A percentile compares a stretch with the other conserved stretches of the same genome.
These are phyloP conservation scores for Buphagus erythrorhynchus DNA, from an alignment of 2,797 vertebrate genomes.

Conservation along the genomic window DNA sequence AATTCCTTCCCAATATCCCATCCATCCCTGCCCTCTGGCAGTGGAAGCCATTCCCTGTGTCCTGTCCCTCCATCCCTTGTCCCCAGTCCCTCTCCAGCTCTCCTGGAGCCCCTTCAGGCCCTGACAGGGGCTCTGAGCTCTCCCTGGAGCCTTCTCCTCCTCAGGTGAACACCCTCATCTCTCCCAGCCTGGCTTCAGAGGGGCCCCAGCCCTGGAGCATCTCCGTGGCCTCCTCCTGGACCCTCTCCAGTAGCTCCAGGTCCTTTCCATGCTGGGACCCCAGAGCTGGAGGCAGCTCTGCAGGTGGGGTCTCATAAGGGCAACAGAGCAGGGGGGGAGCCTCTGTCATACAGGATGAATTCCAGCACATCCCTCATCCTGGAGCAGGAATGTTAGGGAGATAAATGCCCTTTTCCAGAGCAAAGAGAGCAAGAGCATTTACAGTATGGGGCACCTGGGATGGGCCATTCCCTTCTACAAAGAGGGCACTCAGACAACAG, in stretches of 20 bases:
- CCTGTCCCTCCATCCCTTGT: not conserved
- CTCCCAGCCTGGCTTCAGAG: not conserved
- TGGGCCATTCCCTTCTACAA: not conserved
- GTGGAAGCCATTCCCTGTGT: not conserved
- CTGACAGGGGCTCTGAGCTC: not conserved
- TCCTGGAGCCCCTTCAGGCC: not conserved
- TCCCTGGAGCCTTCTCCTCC: not conserved
- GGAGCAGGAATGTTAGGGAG: not conserved
- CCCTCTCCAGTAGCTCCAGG: accelerated
- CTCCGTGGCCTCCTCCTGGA: accelerated
- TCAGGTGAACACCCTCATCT: not conserved
- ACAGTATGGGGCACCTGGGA: accelerated
- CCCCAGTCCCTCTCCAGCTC: not conserved
- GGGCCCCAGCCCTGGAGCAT: not conserved
- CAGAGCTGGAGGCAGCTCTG: not conserved
- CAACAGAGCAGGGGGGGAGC: not conserved
- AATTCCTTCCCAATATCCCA: not conserved
- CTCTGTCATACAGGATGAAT: not conserved
- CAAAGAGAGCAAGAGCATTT: not conserved
- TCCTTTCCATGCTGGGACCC: not conserved
- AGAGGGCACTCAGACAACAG: accelerated
- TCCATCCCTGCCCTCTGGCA: not conserved
- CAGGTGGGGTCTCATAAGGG: not conserved
- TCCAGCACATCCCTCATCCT: not conserved
- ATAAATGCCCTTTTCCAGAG: not conserved